phyloP scores from a whole-genome alignment of 2,797 vertebrate species.

The Acanthurus leucopareius region DNA sequence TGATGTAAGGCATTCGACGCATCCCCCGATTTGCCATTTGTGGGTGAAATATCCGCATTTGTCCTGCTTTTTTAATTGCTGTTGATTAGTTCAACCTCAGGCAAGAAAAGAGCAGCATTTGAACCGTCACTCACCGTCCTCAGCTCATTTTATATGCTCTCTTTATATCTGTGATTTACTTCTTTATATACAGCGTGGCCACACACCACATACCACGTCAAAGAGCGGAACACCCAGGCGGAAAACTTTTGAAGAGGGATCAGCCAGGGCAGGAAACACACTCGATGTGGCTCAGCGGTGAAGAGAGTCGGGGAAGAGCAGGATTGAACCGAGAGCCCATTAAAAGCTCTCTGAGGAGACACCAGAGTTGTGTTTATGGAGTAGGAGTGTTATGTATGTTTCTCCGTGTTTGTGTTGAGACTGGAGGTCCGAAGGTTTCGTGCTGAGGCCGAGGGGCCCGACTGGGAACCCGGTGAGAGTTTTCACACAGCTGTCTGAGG shows the following conservation, averaged over 20 bases:
- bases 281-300: constrained; percentile 42
- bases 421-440: constrained; percentile 25
- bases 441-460: constrained; percentile 37
- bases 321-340: constrained; percentile 37
- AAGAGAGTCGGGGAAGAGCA: constrained; percentile 13
- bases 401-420: constrained; percentile 61
- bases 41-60: constrained; percentile 26
- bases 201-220: constrained; percentile 56
- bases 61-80: constrained; percentile 19
- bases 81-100: constrained; percentile 29
- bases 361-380: constrained; percentile 52
- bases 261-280: constrained; percentile 42
- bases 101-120: constrained; percentile 23
- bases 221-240: constrained; percentile 56
- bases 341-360: constrained; percentile 33
- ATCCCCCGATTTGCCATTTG: constrained; percentile 27
- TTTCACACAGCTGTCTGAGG: constrained; percentile 53
- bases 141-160: constrained; percentile 9
- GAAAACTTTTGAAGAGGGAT: constrained; percentile 31
- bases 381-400: constrained; percentile 44
- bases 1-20: constrained; percentile 4
- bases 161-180: constrained; percentile 46
- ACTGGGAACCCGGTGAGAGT: constrained; percentile 48
- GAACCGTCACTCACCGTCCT: constrained; percentile 24
- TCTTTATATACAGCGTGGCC: constrained; percentile 49